These are phyloP conservation scores for Scaeva pyrastri DNA, from an alignment of 2,888 invertebrate species.

Conservation along the genomic window DNA sequence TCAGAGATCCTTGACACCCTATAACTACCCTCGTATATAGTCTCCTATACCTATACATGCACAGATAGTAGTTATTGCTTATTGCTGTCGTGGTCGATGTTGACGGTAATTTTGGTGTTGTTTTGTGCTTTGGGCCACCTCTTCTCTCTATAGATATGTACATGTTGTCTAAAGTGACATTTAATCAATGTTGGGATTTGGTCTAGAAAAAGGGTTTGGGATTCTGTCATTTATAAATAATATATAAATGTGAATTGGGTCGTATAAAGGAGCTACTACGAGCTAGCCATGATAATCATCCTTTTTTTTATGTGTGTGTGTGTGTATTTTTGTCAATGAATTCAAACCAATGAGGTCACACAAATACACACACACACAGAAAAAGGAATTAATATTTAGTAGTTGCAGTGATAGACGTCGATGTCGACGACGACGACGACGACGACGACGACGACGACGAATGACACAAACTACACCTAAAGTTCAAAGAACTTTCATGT, in stretches of 20 bases:
- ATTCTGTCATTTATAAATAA: not conserved
- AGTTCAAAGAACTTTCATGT: not conserved
- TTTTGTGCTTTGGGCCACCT: not conserved
- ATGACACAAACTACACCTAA: not conserved
- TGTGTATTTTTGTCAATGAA: not conserved
- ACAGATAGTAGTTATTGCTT: not conserved
- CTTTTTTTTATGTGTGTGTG: not conserved
- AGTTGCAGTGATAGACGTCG: not conserved
- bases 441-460: too few relatives aligned
- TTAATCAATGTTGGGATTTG: not conserved
- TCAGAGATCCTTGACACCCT: conserved; percentile 16
- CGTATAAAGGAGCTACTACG: too few relatives aligned
- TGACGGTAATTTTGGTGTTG: conserved; percentile 1
- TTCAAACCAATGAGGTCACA: not conserved
- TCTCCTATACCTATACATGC: not conserved
- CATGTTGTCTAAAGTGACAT: not conserved
- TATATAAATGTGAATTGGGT: conserved; percentile 8
- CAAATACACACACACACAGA: not conserved
- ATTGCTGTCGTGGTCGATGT: not conserved
- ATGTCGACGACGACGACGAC: too few relatives aligned
- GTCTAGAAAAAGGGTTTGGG: not conserved
- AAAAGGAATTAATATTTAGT: not conserved
- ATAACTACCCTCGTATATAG: not conserved
- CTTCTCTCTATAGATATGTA: not conserved
- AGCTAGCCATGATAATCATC: not conserved